Evolutionary conservation across 92 coral and sea anemone species (phyloP).

Genomic region (Metridium senile): DNA sequence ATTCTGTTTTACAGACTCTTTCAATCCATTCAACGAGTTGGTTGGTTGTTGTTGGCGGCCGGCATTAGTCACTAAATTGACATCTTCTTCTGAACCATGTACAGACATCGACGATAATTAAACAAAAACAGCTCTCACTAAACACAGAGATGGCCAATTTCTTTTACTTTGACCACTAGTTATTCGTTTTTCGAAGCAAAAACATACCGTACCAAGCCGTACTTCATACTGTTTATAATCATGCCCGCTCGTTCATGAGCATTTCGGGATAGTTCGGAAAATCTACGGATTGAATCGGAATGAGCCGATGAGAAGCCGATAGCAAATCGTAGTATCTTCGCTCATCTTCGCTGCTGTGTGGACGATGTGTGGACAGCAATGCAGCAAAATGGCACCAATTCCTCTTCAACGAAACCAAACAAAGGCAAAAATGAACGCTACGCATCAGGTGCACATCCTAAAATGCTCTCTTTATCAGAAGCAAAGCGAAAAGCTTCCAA

Average conservation of each 20-base stretch:
- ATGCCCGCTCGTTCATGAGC: neutral
- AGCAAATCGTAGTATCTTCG: too few species aligned
- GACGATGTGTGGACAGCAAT: constrained; percentile 1
- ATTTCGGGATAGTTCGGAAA: neutral
- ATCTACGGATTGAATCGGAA: neutral
- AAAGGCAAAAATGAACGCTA: constrained; percentile 74
- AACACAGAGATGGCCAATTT: too few species aligned
- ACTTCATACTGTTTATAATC: neutral
- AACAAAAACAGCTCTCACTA: too few species aligned
- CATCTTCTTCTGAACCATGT: constrained; percentile 17
- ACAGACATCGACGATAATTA: constrained; percentile 20
- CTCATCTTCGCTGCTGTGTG: neutral
- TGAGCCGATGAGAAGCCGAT: neutral
- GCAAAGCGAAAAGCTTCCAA: constrained; percentile 67
- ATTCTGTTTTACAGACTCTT: constrained; percentile 6
- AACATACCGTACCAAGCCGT: too few species aligned
- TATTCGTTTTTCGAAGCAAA: too few species aligned
- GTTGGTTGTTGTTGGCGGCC: neutral
- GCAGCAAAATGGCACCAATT: neutral
- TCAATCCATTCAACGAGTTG: neutral
- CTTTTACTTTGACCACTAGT: too few species aligned
- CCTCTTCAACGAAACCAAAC: constrained; percentile 17
- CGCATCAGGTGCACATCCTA: constrained; percentile 57
- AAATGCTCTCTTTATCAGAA: constrained; percentile 55
- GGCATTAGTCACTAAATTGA: neutral